Evolutionary conservation across 2,113 vertebrate species (phyloP).

Genomic region (Nematolebias whitei): DNA sequence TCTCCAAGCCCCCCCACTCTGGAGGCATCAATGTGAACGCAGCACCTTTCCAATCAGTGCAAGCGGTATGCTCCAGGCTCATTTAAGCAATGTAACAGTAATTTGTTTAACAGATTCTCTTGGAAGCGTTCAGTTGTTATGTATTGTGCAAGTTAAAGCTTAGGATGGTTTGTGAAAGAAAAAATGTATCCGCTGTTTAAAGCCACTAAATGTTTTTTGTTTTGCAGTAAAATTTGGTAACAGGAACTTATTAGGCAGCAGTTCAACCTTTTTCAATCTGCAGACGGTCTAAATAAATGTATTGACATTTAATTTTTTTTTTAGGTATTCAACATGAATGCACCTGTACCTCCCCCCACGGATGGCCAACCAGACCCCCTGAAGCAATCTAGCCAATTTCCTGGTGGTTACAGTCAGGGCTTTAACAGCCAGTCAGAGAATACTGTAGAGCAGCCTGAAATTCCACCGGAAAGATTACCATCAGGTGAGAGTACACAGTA

Average conservation of each 20-base stretch:
- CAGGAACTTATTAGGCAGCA: background rate
- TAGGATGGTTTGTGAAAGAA: too few relatives aligned
- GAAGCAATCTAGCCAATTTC: slow-evolving; percentile 91
- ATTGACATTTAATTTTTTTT: background rate
- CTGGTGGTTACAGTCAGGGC: slow-evolving; percentile 88
- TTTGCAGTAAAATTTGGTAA: background rate
- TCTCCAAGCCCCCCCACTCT: slow-evolving; percentile 92
- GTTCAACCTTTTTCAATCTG: background rate
- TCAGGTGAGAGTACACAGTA: slow-evolving; percentile 81
- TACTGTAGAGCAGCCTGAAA: slow-evolving; percentile 89
- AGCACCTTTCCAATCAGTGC: slow-evolving; percentile 99
- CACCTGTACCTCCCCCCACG: slow-evolving; percentile 91
- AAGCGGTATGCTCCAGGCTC: slow-evolving; percentile 85
- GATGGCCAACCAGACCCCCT: slow-evolving; percentile 85
- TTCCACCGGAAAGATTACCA: slow-evolving; percentile 93
- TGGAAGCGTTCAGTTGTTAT: background rate
- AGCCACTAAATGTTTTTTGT: background rate
- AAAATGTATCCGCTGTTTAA: slow-evolving; percentile 1
- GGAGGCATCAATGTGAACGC: slow-evolving; percentile 98
- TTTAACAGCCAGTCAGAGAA: slow-evolving; percentile 88
- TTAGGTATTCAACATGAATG: slow-evolving; percentile 98
- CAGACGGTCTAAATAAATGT: background rate
- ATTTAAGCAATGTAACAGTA: background rate
- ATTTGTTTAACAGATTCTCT: background rate
- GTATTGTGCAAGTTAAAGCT: too few relatives aligned